Evolutionary conservation across 2,113 vertebrate genomes (phyloP), one percentile per base, ranked within the genome.

Genomic region (Elephantulus edwardii): DNA sequence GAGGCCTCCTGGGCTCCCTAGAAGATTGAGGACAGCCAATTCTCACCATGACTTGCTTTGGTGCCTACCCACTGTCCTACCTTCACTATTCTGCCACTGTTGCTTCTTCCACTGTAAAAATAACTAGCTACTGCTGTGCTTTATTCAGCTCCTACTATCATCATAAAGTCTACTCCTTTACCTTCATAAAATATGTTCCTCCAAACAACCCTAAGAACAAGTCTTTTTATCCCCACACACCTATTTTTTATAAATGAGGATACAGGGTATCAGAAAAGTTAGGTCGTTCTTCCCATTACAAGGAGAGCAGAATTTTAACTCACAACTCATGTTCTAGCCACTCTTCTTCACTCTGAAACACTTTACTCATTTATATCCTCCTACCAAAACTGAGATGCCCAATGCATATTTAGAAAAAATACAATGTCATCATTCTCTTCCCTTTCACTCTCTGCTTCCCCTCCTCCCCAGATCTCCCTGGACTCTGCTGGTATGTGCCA

Each of bases 181-280:
- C 42, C 42, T 46, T 88, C 28, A n/a, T 75, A 75, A 94, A 68
- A 76, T 42, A 33, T 88, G 76, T 38, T 85, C 54, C 76, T 74
- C 54, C 56, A 9, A 38, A 74, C 46, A 88, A 54, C 30, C 12
- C 83, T 70, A 68, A 88, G 54, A 68, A 16, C 42, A 81, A 26
- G 13, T 56, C 44, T 74, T 87, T 85, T 83, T 38, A 64, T 16
- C 52, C 22, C 10, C 8, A 3, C 4, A 7, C 24, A 52, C 40
- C 4, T 64, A 19, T 44, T 19, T 48, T 60, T 54, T 35, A 35
- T 28, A 80, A 40, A 60, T 20, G 62, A 30, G 38, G 50, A 78
- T 6, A 74, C 5, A 68, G 3, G 33, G 3, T 17, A 89, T 79
- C 20, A 33, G 38, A 64, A 30, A 76, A 12, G 14, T n/a, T 54